Evolutionary conservation across 2,888 invertebrate species (phyloP), one percentile per base, ranked within the genome.

Genomic region (Tipula helvola): DNA sequence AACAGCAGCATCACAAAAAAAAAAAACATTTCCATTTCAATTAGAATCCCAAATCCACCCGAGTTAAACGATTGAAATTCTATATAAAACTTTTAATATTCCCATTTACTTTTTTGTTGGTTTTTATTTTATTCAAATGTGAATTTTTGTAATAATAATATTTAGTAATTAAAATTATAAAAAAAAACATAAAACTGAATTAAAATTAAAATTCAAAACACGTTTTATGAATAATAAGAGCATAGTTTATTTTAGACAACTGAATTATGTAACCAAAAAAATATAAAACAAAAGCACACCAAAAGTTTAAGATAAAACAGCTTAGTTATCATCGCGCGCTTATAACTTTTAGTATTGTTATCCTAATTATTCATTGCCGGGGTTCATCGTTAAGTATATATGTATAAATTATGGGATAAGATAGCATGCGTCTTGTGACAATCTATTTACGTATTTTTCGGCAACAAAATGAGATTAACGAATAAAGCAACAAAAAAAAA

Each of bases 31-130:
- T 71, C 8, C 28, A 71, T 71, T 71, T 71, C 71, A 71, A 71
- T 71, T 71, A 71, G 10, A 71, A 28, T 71, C 71, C 71, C 18
- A 71, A 71, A 71, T 71, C 71, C 71, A 71, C 71, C 71, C 71
- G 71, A 71, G 71, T 71, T 71, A 71, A 71, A 71, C 71, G 71
- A 71, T 71, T 71, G 71, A 71, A 71, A 71, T 71, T 71, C 71
- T 28, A 28, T 71, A 71, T 71, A 28, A 71, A 71, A 71, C 71
- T 12, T 71, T 71, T 18, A 71, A 71, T 71, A 71, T 28, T 71
- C 71, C 28, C 71, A 71, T 71, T 71, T 71, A 28, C 12, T 28
- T 71, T 71, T 28, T 39, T 7, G 7, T 39, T 39, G 39, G 39
- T 39, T 39, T 71, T 71, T 52, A 44, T 44, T 28, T 28, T 71